Percentiles rank a stretch among this genome's conserved stretches.
phyloP scores from a whole-genome alignment of 2,797 vertebrate species.

The Microctenopoma lineatum region DNA sequence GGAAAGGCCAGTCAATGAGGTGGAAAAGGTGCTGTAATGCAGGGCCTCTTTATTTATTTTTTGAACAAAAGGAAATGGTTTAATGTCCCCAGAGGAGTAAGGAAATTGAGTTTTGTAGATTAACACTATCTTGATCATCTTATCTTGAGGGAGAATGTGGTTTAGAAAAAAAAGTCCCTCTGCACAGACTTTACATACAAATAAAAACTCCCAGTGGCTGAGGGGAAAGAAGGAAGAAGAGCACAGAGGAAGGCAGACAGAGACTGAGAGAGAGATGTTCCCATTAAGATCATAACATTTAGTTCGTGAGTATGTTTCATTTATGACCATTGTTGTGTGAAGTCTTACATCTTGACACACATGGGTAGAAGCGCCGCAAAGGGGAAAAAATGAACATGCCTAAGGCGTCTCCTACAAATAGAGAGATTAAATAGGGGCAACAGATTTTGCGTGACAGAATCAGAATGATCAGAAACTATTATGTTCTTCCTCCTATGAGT shows the following conservation, averaged over 20 bases:
- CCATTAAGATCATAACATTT: slow-evolving; percentile 19
- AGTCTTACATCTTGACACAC: slow-evolving; percentile 24
- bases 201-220: slow-evolving; percentile 16
- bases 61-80: slow-evolving; percentile 42
- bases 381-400: slow-evolving; percentile 18
- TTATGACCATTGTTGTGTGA: slow-evolving; percentile 32
- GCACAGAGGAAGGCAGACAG: slow-evolving; percentile 9
- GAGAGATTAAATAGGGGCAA: slow-evolving; percentile 5
- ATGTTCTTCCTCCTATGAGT: neutral
- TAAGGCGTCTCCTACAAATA: slow-evolving; percentile 27
- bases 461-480: slow-evolving; percentile 29
- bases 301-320: neutral
- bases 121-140: slow-evolving; percentile 56
- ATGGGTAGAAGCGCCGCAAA: slow-evolving; percentile 30
- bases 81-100: slow-evolving; percentile 49
- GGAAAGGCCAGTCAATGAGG: slow-evolving; percentile 60
- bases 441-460: slow-evolving; percentile 31
- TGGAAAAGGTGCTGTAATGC: slow-evolving; percentile 62
- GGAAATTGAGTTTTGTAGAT: slow-evolving; percentile 55
- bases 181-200: slow-evolving; percentile 35
- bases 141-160: slow-evolving; percentile 41
- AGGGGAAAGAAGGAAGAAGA: neutral
- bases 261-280: slow-evolving; percentile 24
- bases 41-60: slow-evolving; percentile 9
- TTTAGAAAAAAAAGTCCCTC: slow-evolving; percentile 36